A percentile compares a stretch with the other conserved stretches of the same genome.
phyloP scores from a whole-genome alignment of 2,888 invertebrate genomes.

The Caenorhabditis afra region DNA sequence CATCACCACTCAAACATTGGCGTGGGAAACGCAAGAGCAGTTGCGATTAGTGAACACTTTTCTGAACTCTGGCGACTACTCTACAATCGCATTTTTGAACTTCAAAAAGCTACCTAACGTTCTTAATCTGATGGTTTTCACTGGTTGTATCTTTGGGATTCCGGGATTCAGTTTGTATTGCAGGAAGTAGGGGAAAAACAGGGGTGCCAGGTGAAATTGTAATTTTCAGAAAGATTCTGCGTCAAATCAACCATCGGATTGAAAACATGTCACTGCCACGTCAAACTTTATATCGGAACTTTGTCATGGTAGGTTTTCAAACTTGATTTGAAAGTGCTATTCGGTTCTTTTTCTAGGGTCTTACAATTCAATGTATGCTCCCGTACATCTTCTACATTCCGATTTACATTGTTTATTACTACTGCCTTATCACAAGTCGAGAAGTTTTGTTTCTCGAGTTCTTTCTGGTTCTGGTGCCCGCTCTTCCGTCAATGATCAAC shows the following conservation, averaged over 20 bases:
- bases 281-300: conserved; percentile 24
- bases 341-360: conserved; percentile 16
- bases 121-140: conserved; percentile 6
- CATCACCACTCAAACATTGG: conserved; percentile 26
- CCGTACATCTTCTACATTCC: conserved; percentile 35
- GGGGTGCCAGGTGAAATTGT: not conserved
- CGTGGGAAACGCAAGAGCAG: conserved; percentile 38
- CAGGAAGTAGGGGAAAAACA: conserved; percentile 1
- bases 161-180: conserved; percentile 6
- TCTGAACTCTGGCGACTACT: not conserved
- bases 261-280: conserved; percentile 30
- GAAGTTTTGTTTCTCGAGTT: conserved; percentile 33
- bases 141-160: not conserved
- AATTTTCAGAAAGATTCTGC: conserved; percentile 20
- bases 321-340: not conserved
- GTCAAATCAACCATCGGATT: conserved; percentile 22
- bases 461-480: conserved; percentile 20
- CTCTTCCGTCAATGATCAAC: conserved; percentile 20
- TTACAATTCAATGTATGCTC: conserved; percentile 28
- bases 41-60: conserved; percentile 14
- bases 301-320: conserved; percentile 10
- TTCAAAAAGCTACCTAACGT: conserved; percentile 1
- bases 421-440: conserved; percentile 16
- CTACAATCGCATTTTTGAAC: not conserved
- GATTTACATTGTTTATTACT: conserved; percentile 32